Evolutionary conservation across 2,797 vertebrate species (phyloP).

Genomic region (Cuniculus paca): DNA sequence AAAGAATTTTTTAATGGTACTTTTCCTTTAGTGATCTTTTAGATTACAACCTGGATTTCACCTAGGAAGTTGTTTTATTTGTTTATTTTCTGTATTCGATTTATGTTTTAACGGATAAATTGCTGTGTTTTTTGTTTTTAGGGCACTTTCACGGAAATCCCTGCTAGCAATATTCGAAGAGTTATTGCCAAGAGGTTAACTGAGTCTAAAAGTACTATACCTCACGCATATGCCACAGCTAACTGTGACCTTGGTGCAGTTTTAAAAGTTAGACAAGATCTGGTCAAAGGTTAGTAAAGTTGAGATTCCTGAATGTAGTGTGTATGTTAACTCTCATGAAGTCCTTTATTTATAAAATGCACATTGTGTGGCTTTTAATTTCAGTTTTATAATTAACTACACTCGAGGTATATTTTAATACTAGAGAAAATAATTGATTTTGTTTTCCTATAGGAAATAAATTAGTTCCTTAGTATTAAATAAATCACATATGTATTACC

Average conservation of each 20-base stretch:
- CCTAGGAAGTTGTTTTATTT: neutral
- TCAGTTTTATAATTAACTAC: neutral
- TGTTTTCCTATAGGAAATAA: slow-evolving; percentile 49
- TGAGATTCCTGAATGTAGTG: slow-evolving; percentile 15
- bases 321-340: neutral
- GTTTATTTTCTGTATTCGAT: neutral
- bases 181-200: slow-evolving; percentile 97
- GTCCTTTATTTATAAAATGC: slow-evolving; percentile 56
- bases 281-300: slow-evolving; percentile 93
- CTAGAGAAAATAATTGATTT: neutral
- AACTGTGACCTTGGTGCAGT: slow-evolving; percentile 95
- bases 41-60: slow-evolving; percentile 1
- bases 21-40: slow-evolving; percentile 52
- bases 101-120: slow-evolving; percentile 47
- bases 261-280: slow-evolving; percentile 92
- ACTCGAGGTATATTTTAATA: neutral
- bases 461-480: neutral
- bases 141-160: slow-evolving; percentile 96
- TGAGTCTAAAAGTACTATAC: slow-evolving; percentile 96
- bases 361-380: slow-evolving; percentile 5
- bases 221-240: slow-evolving; percentile 95
- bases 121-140: slow-evolving; percentile 81
- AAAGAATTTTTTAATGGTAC: slow-evolving; percentile 38
- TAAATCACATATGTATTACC: neutral
- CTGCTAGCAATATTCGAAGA: slow-evolving; percentile 94